A percentile compares a stretch with the other conserved stretches of the same genome.
phyloP scores from a whole-genome alignment of 1,140 invertebrate species.

The Sweltsa coloradensis region DNA sequence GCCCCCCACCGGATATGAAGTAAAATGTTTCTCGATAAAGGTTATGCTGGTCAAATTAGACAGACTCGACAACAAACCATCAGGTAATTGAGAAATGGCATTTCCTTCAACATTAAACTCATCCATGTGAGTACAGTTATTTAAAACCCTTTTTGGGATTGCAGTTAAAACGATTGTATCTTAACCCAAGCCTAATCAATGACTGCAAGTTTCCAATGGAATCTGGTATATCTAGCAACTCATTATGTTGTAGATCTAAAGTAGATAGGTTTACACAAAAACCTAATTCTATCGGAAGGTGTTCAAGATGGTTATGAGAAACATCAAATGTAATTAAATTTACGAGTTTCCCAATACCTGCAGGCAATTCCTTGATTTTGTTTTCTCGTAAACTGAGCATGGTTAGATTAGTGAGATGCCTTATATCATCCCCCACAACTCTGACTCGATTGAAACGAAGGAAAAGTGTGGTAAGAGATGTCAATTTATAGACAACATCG shows the following conservation, averaged over 20 bases:
- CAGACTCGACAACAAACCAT: conserved; percentile 87
- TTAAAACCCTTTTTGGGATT: conserved; percentile 80
- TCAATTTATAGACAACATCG: conserved; percentile 89
- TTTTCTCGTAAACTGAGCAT: conserved; percentile 98
- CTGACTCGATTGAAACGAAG: conserved; percentile 93
- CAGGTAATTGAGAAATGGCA: conserved; percentile 84
- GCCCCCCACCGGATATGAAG: conserved; percentile 92
- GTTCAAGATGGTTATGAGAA: conserved; percentile 98
- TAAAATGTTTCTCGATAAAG: conserved; percentile 88
- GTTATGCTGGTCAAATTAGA: conserved; percentile 87
- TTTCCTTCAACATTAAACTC: conserved; percentile 99
- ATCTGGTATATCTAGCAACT: conserved; percentile 90
- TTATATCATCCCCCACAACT: conserved; percentile 83
- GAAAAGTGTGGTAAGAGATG: conserved; percentile 87
- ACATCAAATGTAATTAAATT: conserved; percentile 92
- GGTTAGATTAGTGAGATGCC: conserved; percentile 80
- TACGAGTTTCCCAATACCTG: conserved; percentile 79
- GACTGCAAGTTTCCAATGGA: conserved; percentile 84
- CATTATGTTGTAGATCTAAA: conserved; percentile 97
- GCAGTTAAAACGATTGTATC: conserved; percentile 86
- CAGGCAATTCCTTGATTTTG: conserved; percentile 91
- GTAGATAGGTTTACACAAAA: conserved; percentile 88
- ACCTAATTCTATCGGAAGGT: conserved; percentile 87
- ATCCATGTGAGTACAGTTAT: conserved; percentile 90
- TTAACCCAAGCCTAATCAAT: conserved; percentile 77